Conservation (phyloP, 2,888 invertebrate species). For the Dascillus cervinus region DNA sequence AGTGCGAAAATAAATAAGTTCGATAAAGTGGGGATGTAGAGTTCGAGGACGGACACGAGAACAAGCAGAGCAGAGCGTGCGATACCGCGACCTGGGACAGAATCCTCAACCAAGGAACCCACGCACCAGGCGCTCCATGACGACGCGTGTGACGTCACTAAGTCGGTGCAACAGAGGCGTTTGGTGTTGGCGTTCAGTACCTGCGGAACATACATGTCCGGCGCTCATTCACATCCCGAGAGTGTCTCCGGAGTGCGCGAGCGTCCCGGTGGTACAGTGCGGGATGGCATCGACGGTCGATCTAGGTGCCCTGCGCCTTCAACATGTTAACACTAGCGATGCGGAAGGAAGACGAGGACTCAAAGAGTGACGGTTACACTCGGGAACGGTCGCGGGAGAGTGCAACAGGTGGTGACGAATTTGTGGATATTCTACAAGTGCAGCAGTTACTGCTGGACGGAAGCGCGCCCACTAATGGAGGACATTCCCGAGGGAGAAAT, state of each 20-base stretch:
- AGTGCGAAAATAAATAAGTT: slow-evolving; percentile 22
- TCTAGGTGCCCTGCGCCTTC: slow-evolving; percentile 51
- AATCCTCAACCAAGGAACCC: slow-evolving; percentile 24
- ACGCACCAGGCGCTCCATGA: slow-evolving; percentile 31
- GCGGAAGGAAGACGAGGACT: slow-evolving; percentile 62
- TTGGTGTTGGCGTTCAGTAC: slow-evolving; percentile 32
- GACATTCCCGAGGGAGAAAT: slow-evolving; percentile 25
- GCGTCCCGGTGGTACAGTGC: slow-evolving; percentile 24
- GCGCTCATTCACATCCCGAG: slow-evolving; percentile 29
- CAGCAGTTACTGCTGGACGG: slow-evolving; percentile 62
- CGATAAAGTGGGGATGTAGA: slow-evolving; percentile 19
- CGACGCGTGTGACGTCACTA: slow-evolving; percentile 35
- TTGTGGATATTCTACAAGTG: slow-evolving; percentile 78
- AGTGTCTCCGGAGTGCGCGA: slow-evolving; percentile 19
- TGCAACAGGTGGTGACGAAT: slow-evolving; percentile 51
- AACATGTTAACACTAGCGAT: slow-evolving; percentile 55
- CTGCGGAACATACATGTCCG: slow-evolving; percentile 30
- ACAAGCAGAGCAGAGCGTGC: slow-evolving; percentile 23
- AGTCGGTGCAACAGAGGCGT: slow-evolving; percentile 32
- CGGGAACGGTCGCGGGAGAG: slow-evolving; percentile 27
- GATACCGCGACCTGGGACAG: slow-evolving; percentile 24
- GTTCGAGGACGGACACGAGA: slow-evolving; percentile 24
- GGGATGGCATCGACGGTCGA: slow-evolving; percentile 43
- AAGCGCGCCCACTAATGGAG: slow-evolving; percentile 30
- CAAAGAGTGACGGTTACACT: slow-evolving; percentile 36